A percentile compares a stretch with the other conserved stretches of the same genome.
phyloP scores from a whole-genome alignment of 2,888 invertebrate species.

The Pediacus dermestoides region DNA sequence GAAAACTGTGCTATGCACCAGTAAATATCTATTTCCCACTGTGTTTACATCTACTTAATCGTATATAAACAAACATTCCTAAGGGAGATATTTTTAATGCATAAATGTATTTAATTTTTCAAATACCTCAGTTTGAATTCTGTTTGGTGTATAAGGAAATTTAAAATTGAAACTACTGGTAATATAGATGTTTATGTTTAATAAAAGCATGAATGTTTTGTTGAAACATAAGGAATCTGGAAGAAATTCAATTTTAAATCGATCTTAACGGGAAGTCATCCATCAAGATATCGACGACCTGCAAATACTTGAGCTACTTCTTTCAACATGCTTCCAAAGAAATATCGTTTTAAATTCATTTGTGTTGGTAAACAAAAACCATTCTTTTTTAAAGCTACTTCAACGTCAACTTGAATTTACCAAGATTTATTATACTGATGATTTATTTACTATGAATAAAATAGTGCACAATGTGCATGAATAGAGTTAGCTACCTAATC shows the following conservation, averaged over 20 bases:
- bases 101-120: too few species aligned
- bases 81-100: too few species aligned
- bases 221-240: constrained; percentile 7
- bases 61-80: too few species aligned
- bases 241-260: constrained; percentile 12
- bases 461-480: constrained; percentile 4
- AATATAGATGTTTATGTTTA: too few species aligned
- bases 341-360: constrained; percentile 12
- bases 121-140: too few species aligned
- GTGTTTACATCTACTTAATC: too few species aligned
- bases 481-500: constrained; percentile 8
- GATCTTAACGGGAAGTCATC: constrained; percentile 14
- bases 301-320: constrained; percentile 11
- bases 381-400: constrained; percentile 9
- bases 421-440: constrained; percentile 9
- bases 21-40: too few species aligned
- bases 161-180: too few species aligned
- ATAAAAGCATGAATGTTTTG: too few species aligned
- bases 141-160: too few species aligned
- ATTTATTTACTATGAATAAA: constrained; percentile 4
- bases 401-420: constrained; percentile 9
- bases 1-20: too few species aligned
- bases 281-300: constrained; percentile 15
- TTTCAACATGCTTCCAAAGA: constrained; percentile 7
- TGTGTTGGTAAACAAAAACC: constrained; percentile 6